Conservation (phyloP, 2,113 vertebrate genomes). For the Benitochromis conjunctus region DNA sequence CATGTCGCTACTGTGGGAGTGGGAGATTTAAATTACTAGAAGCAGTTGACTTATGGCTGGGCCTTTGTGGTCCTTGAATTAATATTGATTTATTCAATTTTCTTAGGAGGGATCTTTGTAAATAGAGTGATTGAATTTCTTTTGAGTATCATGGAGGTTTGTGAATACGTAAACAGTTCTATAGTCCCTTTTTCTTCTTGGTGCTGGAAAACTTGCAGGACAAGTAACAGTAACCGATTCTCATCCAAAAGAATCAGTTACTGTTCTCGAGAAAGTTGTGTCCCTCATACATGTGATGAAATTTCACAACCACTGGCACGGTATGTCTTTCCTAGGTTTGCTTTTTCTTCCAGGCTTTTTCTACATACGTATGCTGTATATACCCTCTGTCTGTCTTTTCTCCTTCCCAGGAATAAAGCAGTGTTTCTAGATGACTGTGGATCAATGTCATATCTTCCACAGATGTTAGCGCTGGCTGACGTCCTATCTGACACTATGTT, state of each 20-base stretch:
- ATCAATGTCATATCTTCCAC: not conserved
- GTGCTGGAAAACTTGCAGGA: not conserved
- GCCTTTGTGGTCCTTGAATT: not conserved
- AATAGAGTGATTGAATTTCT: not conserved
- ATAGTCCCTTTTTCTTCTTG: not conserved
- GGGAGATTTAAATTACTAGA: not conserved
- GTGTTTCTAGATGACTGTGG: not conserved
- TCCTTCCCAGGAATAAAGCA: not conserved
- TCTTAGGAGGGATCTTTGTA: not conserved
- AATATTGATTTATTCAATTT: not conserved
- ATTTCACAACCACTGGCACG: not conserved
- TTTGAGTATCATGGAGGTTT: not conserved
- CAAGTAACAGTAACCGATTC: not conserved
- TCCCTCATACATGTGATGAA: not conserved
- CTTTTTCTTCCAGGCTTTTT: not conserved
- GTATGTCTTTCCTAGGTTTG: not conserved
- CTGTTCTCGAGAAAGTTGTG: not conserved
- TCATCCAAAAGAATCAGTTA: not conserved
- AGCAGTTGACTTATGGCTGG: not conserved
- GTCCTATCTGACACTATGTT: constrained; percentile 20
- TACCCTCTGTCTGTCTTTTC: not conserved
- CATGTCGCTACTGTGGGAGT: not conserved
- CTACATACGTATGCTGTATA: not conserved
- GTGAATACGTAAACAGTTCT: not conserved
- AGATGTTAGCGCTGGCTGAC: constrained; percentile 21